These are phyloP conservation scores for Tapera naevia DNA, from an alignment of 2,797 vertebrate species.

Conservation along the genomic window DNA sequence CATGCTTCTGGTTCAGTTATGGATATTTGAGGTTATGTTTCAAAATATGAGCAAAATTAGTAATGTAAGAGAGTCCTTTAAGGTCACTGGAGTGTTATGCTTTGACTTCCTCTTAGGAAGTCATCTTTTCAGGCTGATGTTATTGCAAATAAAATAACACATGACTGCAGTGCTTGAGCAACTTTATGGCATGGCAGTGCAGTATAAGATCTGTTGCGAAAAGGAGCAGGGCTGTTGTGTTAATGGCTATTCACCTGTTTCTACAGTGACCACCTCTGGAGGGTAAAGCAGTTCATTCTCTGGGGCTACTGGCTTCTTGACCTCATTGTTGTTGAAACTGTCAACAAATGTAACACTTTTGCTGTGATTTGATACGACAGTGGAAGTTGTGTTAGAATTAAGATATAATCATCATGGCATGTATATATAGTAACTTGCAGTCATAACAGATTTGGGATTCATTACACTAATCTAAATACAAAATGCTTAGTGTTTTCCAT, in stretches of 20 bases:
- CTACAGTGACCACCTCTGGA: neutral
- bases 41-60: neutral
- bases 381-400: neutral
- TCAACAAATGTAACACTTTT: conserved; percentile 17
- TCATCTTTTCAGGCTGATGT: neutral
- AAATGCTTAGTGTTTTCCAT: neutral
- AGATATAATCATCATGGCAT: neutral
- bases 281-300: neutral
- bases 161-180: neutral
- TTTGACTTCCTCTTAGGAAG: neutral
- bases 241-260: neutral
- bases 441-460: neutral
- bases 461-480: neutral
- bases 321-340: conserved; percentile 24
- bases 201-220: neutral
- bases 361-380: neutral
- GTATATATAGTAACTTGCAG: neutral
- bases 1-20: neutral
- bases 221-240: neutral
- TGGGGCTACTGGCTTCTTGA: neutral
- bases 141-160: neutral
- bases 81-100: neutral
- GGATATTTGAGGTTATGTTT: neutral
- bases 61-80: neutral
- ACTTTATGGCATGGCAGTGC: neutral